These are phyloP conservation scores for Phyllotreta striolata DNA, from an alignment of 2,888 invertebrate species.

Conservation along the genomic window DNA sequence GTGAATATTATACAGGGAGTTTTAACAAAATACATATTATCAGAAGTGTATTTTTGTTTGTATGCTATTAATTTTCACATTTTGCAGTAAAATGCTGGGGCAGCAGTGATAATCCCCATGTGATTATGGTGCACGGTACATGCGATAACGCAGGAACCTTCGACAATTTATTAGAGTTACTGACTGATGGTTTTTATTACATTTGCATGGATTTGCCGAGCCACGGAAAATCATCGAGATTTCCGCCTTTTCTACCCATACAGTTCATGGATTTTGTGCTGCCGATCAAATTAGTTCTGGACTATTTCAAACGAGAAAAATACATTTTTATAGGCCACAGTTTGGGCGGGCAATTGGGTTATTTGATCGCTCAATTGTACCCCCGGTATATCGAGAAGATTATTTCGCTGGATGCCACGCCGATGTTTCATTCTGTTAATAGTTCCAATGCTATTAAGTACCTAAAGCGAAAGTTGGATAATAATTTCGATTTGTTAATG, in stretches of 20 bases:
- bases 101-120: conserved; percentile 63
- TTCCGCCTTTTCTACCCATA: conserved; percentile 58
- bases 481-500: conserved; percentile 53
- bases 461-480: conserved; percentile 54
- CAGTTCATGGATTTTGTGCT: conserved; percentile 61
- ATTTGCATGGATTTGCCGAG: conserved; percentile 68
- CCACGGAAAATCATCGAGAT: conserved; percentile 67
- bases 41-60: not conserved
- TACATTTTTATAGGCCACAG: conserved; percentile 57
- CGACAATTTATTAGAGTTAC: conserved; percentile 64
- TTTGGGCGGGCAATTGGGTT: conserved; percentile 64
- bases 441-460: conserved; percentile 40
- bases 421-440: conserved; percentile 49
- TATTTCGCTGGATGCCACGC: conserved; percentile 59
- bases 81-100: conserved; percentile 70
- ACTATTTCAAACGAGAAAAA: conserved; percentile 53
- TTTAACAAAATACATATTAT: conserved; percentile 1
- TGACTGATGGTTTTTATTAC: conserved; percentile 62
- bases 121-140: conserved; percentile 68
- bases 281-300: conserved; percentile 48
- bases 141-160: conserved; percentile 69
- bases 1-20: not conserved
- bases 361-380: conserved; percentile 58
- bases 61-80: not conserved
- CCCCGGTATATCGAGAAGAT: conserved; percentile 61